Conservation (phyloP, 2,797 vertebrate species). For the Otolemur crassicaudatus region DNA sequence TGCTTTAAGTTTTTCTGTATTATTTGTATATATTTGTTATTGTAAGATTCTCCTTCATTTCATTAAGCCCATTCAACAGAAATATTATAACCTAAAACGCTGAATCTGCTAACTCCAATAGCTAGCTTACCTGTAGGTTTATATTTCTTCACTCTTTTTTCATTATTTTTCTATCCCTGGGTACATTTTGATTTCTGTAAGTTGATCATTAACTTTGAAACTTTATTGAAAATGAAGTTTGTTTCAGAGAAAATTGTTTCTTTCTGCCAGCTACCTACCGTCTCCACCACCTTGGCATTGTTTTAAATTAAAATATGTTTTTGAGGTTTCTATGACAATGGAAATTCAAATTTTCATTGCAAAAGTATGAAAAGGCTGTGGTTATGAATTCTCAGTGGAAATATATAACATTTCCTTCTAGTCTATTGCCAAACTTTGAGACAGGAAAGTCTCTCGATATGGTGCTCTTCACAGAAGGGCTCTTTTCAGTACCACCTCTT, state of each 20-base stretch:
- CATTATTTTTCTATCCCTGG: neutral
- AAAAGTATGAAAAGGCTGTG: neutral
- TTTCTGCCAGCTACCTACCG: neutral
- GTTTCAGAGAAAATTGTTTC: constrained; percentile 20
- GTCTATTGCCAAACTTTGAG: neutral
- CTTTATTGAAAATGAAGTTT: neutral
- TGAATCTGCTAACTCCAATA: neutral
- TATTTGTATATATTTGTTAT: neutral
- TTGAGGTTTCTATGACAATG: constrained; percentile 24
- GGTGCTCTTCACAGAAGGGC: neutral
- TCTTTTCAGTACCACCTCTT: neutral
- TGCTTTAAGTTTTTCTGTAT: neutral
- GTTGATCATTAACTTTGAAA: constrained; percentile 17
- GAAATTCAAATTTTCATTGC: constrained; percentile 60
- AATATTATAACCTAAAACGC: neutral
- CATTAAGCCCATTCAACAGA: neutral
- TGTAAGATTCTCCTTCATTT: neutral
- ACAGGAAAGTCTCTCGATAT: neutral
- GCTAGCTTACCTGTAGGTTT: neutral
- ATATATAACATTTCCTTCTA: neutral
- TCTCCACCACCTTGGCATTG: neutral
- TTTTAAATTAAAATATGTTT: constrained; percentile 65
- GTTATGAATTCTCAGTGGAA: constrained; percentile 32
- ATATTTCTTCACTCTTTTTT: neutral
- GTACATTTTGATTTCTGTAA: neutral